A percentile compares a stretch with the other conserved stretches of the same genome.
Evolutionary conservation across 2,113 vertebrate species (phyloP).

Genomic region (Chauna torquata): DNA sequence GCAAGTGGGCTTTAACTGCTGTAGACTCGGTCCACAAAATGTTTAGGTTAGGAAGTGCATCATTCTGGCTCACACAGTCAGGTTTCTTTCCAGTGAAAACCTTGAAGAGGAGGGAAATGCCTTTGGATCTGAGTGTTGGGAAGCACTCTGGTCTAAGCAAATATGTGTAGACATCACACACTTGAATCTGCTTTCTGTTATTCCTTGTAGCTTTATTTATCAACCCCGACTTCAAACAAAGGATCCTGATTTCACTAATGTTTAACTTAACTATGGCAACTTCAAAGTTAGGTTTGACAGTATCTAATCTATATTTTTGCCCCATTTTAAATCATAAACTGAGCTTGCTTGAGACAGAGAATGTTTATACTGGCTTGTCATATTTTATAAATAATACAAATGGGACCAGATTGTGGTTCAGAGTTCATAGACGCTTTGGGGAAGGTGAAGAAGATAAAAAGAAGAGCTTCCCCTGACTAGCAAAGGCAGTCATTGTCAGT

Average conservation of each 20-base stretch:
- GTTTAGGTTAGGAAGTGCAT: not conserved
- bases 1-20: not conserved
- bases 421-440: not conserved
- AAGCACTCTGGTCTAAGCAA: not conserved
- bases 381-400: constrained; percentile 26
- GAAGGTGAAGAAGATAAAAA: not conserved
- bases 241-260: not conserved
- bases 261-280: not conserved
- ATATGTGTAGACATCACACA: accelerated
- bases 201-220: not conserved
- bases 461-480: not conserved
- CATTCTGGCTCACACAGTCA: not conserved
- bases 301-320: constrained; percentile 19
- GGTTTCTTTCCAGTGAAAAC: not conserved
- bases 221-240: not conserved
- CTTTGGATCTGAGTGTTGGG: not conserved
- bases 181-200: not conserved
- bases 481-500: not conserved
- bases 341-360: not conserved
- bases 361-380: constrained; percentile 11
- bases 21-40: not conserved
- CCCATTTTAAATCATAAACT: not conserved
- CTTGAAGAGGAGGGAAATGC: not conserved
- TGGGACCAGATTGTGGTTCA: not conserved
- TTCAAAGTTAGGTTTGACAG: not conserved